Evolutionary conservation across 1,140 invertebrate genomes (phyloP), one percentile per base, ranked within the genome.

Genomic region (Pantala flavescens): DNA sequence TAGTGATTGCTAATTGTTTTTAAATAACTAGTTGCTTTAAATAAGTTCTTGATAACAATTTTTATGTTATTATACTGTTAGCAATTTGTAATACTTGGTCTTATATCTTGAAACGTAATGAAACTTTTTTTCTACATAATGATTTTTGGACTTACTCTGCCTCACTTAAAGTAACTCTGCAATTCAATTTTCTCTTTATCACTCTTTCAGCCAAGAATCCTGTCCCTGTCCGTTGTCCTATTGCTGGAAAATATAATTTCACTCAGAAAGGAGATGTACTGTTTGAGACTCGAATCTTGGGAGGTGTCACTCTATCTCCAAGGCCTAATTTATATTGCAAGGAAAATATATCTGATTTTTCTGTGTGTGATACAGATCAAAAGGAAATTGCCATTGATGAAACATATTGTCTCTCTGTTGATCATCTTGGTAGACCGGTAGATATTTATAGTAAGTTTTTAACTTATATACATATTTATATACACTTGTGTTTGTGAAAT

Each of bases 191-290:
- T 36, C 9, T 36, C 28, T 36, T 36, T 36, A 36, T 36, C n/a
- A n/a, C n/a, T n/a, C 77, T 83, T 83, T 43, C 79, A 92, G 94
- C 94, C 28, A 92, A 93, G 82, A 91, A 96, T 83, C 97, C 97
- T 0, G 90, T 95, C 0, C 92, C 95, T 7, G 91, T 98, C 10
- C 88, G 94, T 72, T 98, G 97, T 83, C 97, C 97, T 0, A 90
- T 99, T 0, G 97, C 95, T 70, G 97, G 97, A 11, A 97, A 98
- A 83, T 98, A 95, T 79, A 93, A 91, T 81, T 98, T 98, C 80
- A 89, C 89, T 0, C 96, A 98, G 84, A 88, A 84, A 78, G 94
- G 94, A 42, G 94, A 96, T 77, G 90, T 94, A 70, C 87, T 86
- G 21, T 98, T 98, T 81, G 91, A 91, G 83, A 98, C 96, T 5